Evolutionary conservation across 2,888 invertebrate species (phyloP), one percentile per base, ranked within the genome.

Genomic region (Congeria kusceri): DNA sequence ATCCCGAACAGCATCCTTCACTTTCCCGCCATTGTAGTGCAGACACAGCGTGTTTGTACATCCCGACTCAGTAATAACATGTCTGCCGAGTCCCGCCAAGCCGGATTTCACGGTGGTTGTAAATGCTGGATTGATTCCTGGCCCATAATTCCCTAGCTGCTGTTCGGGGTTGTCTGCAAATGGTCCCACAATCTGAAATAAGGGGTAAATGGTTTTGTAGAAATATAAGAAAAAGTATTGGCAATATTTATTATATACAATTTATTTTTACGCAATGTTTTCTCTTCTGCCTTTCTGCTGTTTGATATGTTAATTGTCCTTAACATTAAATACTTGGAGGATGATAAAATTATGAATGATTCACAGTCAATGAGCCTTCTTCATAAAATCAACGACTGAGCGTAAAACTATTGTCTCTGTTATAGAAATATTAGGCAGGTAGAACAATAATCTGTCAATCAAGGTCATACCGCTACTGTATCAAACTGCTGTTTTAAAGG

Each of bases 121-220:
- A 61, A 83, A 90, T 3, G 77, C 72, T 3, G 77, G 72, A 66
- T 89, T 88, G 13, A 88, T 66, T 13, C 80, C 69, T 0, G 92
- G 85, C 20, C 83, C 75, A 72, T 93, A 93, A 76, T 88, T 89
- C 4, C 93, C 93, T 83, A 87, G 91, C 44, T 90, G 79, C 57
- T 89, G 87, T 1, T 66, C 72, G 13, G 86, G 59, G 68, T 92
- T 90, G 69, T 92, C 81, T 18, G 91, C 87, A 88, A 92, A 90
- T 9, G 93, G 93, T 15, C 93, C 93, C 49, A 93, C 76, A 18
- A 93, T 80, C 92, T 92, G 72, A 3, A 86, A 39, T 39, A 15
- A 39, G 13, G 1, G 15, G 39, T 39, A 39, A 39, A 39, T 39
- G 15, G 9, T 39, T 39, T 11, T 5, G 15, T 3, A 39, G 13